phyloP scores from a whole-genome alignment of 2,797 vertebrate species.

The Hydrophis major region DNA sequence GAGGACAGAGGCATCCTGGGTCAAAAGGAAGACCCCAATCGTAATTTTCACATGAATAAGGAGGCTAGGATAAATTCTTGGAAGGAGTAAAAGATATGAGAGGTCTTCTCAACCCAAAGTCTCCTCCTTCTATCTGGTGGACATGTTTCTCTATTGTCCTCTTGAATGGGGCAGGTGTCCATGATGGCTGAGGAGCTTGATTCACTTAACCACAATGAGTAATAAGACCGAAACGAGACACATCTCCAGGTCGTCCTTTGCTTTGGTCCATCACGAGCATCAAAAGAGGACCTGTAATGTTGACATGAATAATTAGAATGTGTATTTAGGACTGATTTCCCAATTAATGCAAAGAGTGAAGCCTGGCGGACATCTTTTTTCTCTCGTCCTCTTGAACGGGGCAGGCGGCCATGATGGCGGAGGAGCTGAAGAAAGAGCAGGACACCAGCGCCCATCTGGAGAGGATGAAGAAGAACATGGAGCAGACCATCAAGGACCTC shows the following conservation, averaged over 20 bases:
- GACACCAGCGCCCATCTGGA: slow-evolving; percentile 89
- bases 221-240: background rate
- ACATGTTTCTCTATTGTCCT: background rate
- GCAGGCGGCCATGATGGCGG: slow-evolving; percentile 92
- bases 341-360: slow-evolving; percentile 66
- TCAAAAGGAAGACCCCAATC: background rate
- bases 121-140: background rate
- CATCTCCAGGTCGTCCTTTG: background rate
- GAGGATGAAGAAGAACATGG: slow-evolving; percentile 94
- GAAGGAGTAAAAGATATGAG: background rate
- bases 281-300: background rate
- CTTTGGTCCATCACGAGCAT: background rate
- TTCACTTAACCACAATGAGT: background rate
- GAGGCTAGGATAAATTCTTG: background rate
- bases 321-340: background rate
- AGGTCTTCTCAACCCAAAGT: background rate
- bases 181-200: slow-evolving; percentile 91
- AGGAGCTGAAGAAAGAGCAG: slow-evolving; percentile 94
- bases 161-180: slow-evolving; percentile 71
- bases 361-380: background rate
- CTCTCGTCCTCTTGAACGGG: background rate
- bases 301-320: background rate
- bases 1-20: background rate
- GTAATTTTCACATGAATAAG: background rate
- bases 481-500: slow-evolving; percentile 88